Base-by-base conservation (phyloP, 2,113 vertebrate genomes). In the Lagopus leucura region DNA sequence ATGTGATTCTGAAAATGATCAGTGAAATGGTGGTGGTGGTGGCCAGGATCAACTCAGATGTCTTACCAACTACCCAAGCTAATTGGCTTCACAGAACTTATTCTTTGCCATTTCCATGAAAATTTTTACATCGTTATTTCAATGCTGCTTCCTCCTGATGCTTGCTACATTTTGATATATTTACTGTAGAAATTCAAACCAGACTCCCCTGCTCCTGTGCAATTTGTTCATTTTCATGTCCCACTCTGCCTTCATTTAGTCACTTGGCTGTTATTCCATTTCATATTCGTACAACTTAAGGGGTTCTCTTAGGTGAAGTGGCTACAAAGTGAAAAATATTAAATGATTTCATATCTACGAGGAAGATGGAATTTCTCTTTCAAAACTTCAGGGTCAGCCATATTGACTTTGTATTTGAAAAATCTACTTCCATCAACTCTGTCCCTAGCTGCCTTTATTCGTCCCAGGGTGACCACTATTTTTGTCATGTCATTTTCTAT, bases 401-500 rank as follows among this genome's bases (percentile, higher is more conserved):
- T 71, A 58, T 0, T 86, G 60, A 54, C 61, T 86, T 81, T 40
- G 27, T 36, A 50, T 74, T 82, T 72, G 69, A 82, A 90, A 95
- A 84, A 76, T 22, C 57, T 89, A 36, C 45, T 88, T 85, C 38
- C 64, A 89, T 63, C 81, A 89, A 43, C 55, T 77, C 24, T 75
- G 47, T 88, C 57, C 48, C 88, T 75, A 78, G 36, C 57, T 78
- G 92, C 52, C 54, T 81, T 48, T 66, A 72, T 54, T 64, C 0
- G 0, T 94, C 66, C 60, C 80, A 76, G 32, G 34, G 40, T 43
- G 73, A 91, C n/a, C 12, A 55, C 76, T 93, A 65, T 66, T 86
- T 95, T 82, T 91, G 57, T 84, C 52, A 60, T 30, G 73, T 69
- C 27, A 75, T 95, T 94, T 94, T 69, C 14, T 36, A 86, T 67